Conservation (phyloP, 2,113 vertebrate genomes). For the Riparia riparia region DNA sequence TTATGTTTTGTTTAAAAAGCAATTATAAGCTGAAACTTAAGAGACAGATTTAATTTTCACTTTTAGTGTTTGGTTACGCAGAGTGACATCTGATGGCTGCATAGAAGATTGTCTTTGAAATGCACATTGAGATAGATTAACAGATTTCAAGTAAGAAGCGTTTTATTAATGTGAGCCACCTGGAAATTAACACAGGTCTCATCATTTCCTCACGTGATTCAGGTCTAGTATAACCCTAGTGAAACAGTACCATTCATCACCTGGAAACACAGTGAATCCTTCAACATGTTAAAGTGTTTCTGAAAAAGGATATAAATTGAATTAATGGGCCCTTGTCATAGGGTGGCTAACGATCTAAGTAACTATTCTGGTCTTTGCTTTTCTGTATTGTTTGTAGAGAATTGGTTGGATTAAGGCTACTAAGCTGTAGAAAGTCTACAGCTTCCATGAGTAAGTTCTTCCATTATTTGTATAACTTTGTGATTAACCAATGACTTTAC, state of each 20-base stretch:
- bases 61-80: not conserved
- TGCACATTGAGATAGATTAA: not conserved
- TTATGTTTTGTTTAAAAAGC: not conserved
- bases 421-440: not conserved
- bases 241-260: not conserved
- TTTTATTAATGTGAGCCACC: not conserved
- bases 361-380: accelerated
- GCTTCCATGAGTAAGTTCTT: not conserved
- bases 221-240: not conserved
- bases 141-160: not conserved
- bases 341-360: not conserved
- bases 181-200: not conserved
- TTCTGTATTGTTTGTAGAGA: not conserved
- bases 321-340: accelerated
- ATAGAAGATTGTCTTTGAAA: not conserved
- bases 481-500: not conserved
- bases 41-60: not conserved
- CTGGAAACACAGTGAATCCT: not conserved
- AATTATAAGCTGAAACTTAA: not conserved
- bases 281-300: not conserved
- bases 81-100: conserved; percentile 42
- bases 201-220: not conserved
- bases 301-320: not conserved
- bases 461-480: not conserved
- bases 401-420: not conserved